A percentile compares a stretch with the other conserved stretches of the same genome.
These are phyloP conservation scores for Ctena decussata DNA, from an alignment of 2,888 invertebrate species.

Conservation along the genomic window DNA sequence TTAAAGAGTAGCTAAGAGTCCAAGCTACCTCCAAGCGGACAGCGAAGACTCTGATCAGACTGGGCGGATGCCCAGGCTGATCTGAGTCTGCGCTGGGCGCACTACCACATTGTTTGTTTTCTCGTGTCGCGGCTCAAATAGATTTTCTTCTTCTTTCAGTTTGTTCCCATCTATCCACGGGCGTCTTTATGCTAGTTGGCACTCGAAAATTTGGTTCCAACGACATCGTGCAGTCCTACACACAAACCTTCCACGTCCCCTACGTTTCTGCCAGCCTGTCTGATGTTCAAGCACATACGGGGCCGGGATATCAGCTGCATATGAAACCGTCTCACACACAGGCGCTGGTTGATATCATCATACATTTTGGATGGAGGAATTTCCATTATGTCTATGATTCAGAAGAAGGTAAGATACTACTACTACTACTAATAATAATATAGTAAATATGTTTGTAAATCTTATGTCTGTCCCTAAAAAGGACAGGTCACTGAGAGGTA, in stretches of 20 bases:
- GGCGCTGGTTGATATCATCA: constrained; percentile 89
- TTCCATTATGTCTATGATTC: constrained; percentile 80
- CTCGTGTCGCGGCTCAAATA: too few relatives aligned
- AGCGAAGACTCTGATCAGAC: too few relatives aligned
- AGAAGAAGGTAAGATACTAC: constrained; percentile 78
- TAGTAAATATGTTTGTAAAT: too few relatives aligned
- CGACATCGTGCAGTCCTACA: constrained; percentile 76
- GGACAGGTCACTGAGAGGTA: too few relatives aligned
- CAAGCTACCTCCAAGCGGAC: too few relatives aligned
- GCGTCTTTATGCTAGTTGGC: constrained; percentile 81
- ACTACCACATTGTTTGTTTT: too few relatives aligned
- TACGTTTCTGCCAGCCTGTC: constrained; percentile 77
- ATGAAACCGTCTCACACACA: constrained; percentile 91
- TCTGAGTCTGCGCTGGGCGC: too few relatives aligned
- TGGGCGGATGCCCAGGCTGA: too few relatives aligned
- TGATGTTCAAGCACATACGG: constrained; percentile 41
- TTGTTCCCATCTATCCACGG: constrained; percentile 77
- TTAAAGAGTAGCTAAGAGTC: too few relatives aligned
- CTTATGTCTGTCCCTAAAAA: too few relatives aligned
- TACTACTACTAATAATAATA: too few relatives aligned
- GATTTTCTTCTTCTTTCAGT: constrained; percentile 70
- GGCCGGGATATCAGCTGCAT: constrained; percentile 92
- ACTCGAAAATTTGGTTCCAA: constrained; percentile 73
- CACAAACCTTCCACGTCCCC: constrained; percentile 80
- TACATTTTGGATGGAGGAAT: constrained; percentile 71